Base-by-base conservation (phyloP, 2,797 vertebrate species). In the Ciconia nigra region DNA sequence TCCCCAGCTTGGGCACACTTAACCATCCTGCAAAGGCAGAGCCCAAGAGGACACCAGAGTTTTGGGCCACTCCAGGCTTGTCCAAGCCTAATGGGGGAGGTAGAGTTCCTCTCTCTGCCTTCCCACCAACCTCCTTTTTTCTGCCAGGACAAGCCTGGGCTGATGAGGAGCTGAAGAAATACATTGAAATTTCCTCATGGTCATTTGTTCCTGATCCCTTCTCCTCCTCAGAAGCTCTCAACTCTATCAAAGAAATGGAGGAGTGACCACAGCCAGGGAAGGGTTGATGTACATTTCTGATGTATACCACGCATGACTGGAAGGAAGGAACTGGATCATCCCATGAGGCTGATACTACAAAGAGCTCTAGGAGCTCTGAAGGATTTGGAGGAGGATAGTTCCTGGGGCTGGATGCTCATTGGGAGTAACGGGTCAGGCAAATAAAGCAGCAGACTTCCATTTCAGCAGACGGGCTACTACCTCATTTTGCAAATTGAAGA, bases 401-500 rank as follows among this genome's bases (percentile, higher is more conserved):
- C 42, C 62, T 6, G 13, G 25, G 69, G 42, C 19, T 87, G 88
- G 70, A 51, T 54, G 63, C 62, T 87, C 1, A 0, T 3, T 47
- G 67, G 42, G 74, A 96, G 52, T 90, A 96, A 94, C 80, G 44
- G 90, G 66, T 66, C 59, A 55, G 83, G 57, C 67, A 73, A 49
- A 52, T 74, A 41, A 37, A 85, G 70, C 78, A 89, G 74, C 2
- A 0, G 81, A 21, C 62, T 55, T 47, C 81, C 86, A 89, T 35
- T 95, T 35, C 62, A 71, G 84, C 71, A 80, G 67, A 81, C 0
- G 2, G 80, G 49, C 74, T 76, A 84, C 77, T 44, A 63, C 71
- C 47, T 95, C 80, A 80, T 93, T 93, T 88, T 66, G 49, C 83
- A 93, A 88, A 95, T 63, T 92, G 90, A 76, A 93, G 80, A 89